Evolutionary conservation across 1,140 invertebrate genomes (phyloP), one percentile per base, ranked within the genome.

Genomic region (Oedothorax gibbosus): DNA sequence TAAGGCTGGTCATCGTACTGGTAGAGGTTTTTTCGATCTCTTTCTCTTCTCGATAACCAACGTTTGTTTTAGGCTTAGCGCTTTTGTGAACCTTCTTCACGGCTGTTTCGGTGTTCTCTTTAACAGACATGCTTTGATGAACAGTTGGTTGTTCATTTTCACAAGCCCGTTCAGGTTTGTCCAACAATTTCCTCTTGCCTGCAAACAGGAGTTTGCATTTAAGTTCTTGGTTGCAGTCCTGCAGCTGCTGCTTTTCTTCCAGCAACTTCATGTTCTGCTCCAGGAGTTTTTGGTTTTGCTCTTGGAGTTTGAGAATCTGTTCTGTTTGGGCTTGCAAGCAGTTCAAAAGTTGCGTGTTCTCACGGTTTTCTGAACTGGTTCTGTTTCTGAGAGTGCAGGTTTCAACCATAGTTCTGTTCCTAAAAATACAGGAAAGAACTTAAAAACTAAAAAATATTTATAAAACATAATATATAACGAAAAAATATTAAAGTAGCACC

Each of bases 1-100:
- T 49, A 11, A 77, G 12, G 18, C 73, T 77, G 15, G 73, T 77
- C 73, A 77, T 77, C 7, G 73, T 77, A 64, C 73, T 77, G 11
- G 56, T 62, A 14, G 73, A 77, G n/a, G 56, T 60, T 50, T 64
- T 50, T 50, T 20, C 50, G 3, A 77, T 60, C n/a, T 77, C 7
- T 7, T 6, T 64, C 21, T 77, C 51, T 10, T 77, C 50, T 8
- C 50, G 57, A 18, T 60, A 77, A 5, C 49, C 10, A 5, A 35
- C 57, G 20, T 49, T 49, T 2, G 51, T 4, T n/a, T 62, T 49
- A 64, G 20, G 9, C 18, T 64, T 15, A 21, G 14, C 35, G 35
- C 35, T 35, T 35, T 62, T 62, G 57, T 62, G 12, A 12, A 62
- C 57, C 57, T 18, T 62, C 6, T 62, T 62, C 18, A 62, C 12